Evolutionary conservation across 1,140 invertebrate species (phyloP).

Genomic region (Littorina saxatilis): DNA sequence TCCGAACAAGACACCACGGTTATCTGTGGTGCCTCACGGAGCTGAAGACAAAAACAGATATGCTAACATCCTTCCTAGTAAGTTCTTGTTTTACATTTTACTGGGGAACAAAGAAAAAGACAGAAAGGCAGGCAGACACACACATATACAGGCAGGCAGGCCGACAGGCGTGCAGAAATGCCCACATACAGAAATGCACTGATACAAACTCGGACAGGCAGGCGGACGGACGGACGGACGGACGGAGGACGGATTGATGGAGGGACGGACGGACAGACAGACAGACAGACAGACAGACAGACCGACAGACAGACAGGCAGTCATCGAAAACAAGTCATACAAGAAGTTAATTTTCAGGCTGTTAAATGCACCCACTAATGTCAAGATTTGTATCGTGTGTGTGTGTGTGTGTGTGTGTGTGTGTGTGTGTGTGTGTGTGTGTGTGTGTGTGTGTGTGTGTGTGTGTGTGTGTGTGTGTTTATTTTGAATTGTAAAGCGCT

Average conservation of each 20-base stretch:
- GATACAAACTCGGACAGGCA: background rate
- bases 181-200: background rate
- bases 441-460: background rate
- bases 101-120: background rate
- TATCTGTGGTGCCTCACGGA: constrained; percentile 88
- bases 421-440: no score
- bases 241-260: no score
- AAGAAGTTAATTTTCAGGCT: no score
- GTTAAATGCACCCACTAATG: no score
- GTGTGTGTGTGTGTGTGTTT: constrained; percentile 38
- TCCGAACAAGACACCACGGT: constrained; percentile 59
- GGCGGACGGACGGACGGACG: no score
- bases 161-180: background rate
- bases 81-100: constrained; percentile 32
- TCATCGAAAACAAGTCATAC: background rate
- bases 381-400: no score
- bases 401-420: no score
- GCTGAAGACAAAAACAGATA: constrained; percentile 95
- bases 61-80: constrained; percentile 91
- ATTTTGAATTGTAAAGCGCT: no score
- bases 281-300: background rate
- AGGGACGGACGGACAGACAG: background rate
- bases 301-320: background rate
- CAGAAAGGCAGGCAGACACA: background rate
- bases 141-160: constrained; percentile 5